These are phyloP conservation scores for Chaenodraco wilsoni DNA, from an alignment of 2,797 vertebrate species.

Conservation along the genomic window DNA sequence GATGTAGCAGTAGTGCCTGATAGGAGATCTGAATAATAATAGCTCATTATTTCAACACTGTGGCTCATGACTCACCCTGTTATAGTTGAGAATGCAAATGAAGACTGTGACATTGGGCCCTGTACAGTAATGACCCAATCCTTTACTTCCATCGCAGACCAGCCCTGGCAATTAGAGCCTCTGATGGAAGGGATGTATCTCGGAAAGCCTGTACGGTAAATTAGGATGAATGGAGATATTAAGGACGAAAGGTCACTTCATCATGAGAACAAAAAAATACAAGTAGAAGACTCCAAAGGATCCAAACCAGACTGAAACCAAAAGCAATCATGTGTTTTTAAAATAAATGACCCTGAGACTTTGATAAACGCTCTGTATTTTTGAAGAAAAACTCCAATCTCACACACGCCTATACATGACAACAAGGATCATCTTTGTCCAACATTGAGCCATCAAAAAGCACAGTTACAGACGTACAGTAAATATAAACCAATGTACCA, in stretches of 20 bases:
- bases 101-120: conserved; percentile 10
- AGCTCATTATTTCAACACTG: conserved; percentile 43
- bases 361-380: neutral
- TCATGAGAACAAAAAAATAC: neutral
- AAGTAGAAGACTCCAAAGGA: neutral
- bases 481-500: neutral
- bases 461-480: neutral
- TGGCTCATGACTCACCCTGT: conserved; percentile 28
- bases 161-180: conserved; percentile 5
- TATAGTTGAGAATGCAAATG: conserved; percentile 5
- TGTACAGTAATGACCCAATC: neutral
- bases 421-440: neutral
- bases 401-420: neutral
- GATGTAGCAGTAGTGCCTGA: neutral
- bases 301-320: conserved; percentile 6
- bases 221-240: neutral
- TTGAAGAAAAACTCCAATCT: neutral
- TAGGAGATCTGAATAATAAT: neutral
- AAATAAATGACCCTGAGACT: neutral
- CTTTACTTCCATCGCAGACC: neutral
- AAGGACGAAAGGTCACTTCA: neutral
- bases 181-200: neutral
- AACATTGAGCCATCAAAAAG: neutral
- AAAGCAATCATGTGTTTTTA: neutral
- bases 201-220: neutral